These are phyloP conservation scores for Amazona finschi DNA, from an alignment of 2,797 vertebrate genomes.

Conservation along the genomic window DNA sequence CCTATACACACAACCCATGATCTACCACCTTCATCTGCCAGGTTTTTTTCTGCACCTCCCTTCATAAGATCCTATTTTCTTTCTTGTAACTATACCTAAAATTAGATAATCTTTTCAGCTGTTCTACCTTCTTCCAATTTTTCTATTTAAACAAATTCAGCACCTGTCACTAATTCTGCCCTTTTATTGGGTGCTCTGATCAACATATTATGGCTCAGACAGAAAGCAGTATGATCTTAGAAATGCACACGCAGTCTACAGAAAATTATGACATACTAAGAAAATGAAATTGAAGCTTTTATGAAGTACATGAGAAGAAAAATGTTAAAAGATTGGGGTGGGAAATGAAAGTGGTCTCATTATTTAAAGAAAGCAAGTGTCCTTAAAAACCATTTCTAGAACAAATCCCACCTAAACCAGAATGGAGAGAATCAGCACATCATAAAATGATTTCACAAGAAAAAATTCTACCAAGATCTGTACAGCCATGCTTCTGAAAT, in stretches of 20 bases:
- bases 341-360: background rate
- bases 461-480: background rate
- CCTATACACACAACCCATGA: background rate
- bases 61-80: background rate
- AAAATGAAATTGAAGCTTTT: background rate
- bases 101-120: background rate
- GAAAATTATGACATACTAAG: background rate
- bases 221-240: background rate
- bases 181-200: background rate
- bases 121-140: background rate
- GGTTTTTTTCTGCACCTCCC: background rate
- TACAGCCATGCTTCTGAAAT: background rate
- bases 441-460: background rate
- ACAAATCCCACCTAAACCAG: background rate
- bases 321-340: fast-evolving
- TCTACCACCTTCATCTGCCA: background rate
- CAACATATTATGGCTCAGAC: background rate
- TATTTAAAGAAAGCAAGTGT: background rate
- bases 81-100: background rate
- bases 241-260: background rate
- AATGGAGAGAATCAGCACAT: background rate
- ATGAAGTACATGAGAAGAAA: background rate
- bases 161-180: background rate
- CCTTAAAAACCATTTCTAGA: background rate
- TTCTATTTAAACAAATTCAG: background rate